Evolutionary conservation across 2,113 vertebrate species (phyloP).

Genomic region (Raphicerus campestris): DNA sequence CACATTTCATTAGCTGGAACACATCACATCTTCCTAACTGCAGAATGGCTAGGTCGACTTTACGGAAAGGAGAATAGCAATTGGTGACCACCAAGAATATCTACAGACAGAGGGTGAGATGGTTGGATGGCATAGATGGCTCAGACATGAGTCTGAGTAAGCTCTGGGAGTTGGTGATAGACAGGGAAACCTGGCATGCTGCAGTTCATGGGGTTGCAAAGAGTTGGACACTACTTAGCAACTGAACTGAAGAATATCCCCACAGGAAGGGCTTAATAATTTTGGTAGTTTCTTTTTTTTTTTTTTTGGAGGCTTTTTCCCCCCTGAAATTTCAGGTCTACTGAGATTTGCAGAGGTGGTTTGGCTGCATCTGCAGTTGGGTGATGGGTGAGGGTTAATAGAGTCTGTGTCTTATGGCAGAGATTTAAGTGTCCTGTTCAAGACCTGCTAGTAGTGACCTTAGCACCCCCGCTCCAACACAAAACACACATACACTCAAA

Average conservation of each 20-base stretch:
- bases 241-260: neutral
- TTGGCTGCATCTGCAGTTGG: neutral
- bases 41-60: neutral
- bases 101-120: neutral
- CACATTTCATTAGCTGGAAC: neutral
- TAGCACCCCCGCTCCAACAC: accelerated
- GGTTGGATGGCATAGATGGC: neutral
- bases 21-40: neutral
- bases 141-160: neutral
- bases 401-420: neutral
- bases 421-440: neutral
- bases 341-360: neutral
- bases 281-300: neutral
- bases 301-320: neutral
- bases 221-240: neutral
- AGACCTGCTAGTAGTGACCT: neutral
- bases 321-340: neutral
- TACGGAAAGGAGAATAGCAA: neutral
- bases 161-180: neutral
- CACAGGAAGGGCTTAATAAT: neutral
- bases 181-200: neutral
- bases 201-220: neutral
- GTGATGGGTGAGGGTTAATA: neutral
- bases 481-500: no score
- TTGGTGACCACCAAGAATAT: neutral